Percentiles rank a stretch among this genome's conserved stretches.
These are phyloP conservation scores for Patella pellucida DNA, from an alignment of 2,888 invertebrate species.

Conservation along the genomic window DNA sequence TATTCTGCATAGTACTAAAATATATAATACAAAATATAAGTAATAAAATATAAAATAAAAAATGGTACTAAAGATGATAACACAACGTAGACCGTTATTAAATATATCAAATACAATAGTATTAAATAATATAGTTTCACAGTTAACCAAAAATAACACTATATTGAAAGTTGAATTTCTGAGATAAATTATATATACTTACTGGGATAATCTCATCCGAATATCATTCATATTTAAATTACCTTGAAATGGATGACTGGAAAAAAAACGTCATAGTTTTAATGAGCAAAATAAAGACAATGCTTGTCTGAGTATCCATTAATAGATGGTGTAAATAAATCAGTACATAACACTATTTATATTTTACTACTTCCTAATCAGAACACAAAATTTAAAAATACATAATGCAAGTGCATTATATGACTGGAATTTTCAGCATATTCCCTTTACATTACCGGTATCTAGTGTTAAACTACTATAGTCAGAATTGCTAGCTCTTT, in stretches of 20 bases:
- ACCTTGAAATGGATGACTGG: conserved; percentile 90
- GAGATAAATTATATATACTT: conserved; percentile 40
- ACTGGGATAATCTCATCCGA: conserved; percentile 75
- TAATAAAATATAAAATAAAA: no score
- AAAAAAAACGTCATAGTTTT: conserved; percentile 34
- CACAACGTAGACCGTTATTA: background rate
- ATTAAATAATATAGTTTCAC: background rate
- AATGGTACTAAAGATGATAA: background rate
- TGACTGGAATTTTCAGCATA: no score
- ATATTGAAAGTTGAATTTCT: background rate
- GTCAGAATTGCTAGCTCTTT: no score
- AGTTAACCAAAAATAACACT: background rate
- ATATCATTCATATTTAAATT: conserved; percentile 94
- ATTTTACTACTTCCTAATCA: no score
- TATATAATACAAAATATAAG: conserved; percentile 3
- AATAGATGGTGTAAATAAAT: no score
- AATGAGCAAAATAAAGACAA: no score
- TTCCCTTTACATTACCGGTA: no score
- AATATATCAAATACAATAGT: background rate
- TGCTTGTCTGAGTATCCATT: no score
- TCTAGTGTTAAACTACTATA: no score
- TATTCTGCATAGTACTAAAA: conserved; percentile 87
- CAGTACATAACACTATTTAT: no score
- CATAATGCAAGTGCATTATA: no score
- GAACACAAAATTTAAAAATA: no score